These are phyloP conservation scores for Champsocephalus esox DNA, from an alignment of 2,797 vertebrate genomes.

Conservation along the genomic window DNA sequence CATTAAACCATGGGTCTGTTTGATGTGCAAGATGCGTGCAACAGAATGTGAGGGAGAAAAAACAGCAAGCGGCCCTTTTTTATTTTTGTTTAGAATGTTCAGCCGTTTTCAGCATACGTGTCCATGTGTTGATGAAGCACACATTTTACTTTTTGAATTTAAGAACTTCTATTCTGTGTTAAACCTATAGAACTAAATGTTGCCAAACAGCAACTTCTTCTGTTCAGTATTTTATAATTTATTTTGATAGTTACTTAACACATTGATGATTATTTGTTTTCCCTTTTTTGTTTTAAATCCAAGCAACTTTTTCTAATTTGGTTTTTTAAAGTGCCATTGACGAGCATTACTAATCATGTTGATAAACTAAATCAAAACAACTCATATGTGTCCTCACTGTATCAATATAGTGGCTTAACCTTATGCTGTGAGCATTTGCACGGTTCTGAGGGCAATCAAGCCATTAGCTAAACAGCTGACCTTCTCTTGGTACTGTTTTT, in stretches of 20 bases:
- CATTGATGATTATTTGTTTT: conserved; percentile 1
- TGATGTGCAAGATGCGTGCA: conserved; percentile 80
- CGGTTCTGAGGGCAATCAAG: conserved; percentile 38
- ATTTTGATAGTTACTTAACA: conserved; percentile 8
- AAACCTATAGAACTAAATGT: conserved; percentile 9
- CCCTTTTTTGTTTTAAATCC: background rate
- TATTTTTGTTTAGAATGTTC: conserved; percentile 64
- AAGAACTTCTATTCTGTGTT: conserved; percentile 9
- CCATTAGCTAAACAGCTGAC: conserved; percentile 52
- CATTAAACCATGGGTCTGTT: conserved; percentile 73
- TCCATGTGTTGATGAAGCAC: conserved; percentile 41
- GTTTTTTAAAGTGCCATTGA: background rate
- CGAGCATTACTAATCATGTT: conserved; percentile 19
- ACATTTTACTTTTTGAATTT: conserved; percentile 29
- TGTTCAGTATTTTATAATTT: background rate
- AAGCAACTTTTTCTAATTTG: conserved; percentile 6
- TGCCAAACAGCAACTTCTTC: background rate
- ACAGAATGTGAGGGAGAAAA: conserved; percentile 56
- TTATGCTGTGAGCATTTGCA: conserved; percentile 15
- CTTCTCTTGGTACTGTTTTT: conserved; percentile 37
- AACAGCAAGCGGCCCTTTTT: conserved; percentile 58
- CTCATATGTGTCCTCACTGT: conserved; percentile 5
- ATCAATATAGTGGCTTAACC: conserved; percentile 21
- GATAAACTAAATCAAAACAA: conserved; percentile 35
- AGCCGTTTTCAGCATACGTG: conserved; percentile 38